Base-by-base conservation (phyloP, 2,113 vertebrate genomes). In the Halichoeres trimaculatus region DNA sequence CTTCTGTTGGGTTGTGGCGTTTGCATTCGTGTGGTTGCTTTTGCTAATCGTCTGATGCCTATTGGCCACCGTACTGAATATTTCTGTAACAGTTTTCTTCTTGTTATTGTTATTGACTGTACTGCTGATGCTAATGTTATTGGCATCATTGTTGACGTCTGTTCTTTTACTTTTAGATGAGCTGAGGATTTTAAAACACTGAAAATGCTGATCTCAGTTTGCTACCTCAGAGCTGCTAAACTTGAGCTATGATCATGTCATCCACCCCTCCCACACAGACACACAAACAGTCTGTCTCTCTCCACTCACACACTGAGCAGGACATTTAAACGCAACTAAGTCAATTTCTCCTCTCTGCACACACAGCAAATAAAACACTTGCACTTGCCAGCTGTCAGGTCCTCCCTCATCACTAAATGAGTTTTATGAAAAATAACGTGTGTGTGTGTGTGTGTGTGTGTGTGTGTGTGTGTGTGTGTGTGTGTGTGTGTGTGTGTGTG, bases 311-410 rank as follows among this genome's bases (percentile, higher is more conserved):
- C 60, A 34, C 3, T 16, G 7, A 47, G 36, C 54, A 45, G 43
- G 45, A 51, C 36, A 54, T 69, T 71, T 50, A 71, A 75, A 70
- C 75, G 55, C 74, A 48, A 43, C 30, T 66, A 69, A 61, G 50
- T 63, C 72, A 41, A 34, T 35, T 58, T 59, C 60, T 56, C 9
- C 43, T 11, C 23, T 47, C 17, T 0, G 1, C 51, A 23, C 20
- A 65, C 19, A 20, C 23, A 53, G 16, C 56, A 58, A 67, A 67
- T 41, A 45, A 55, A 66, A 72, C 20, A 40, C 48, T 68, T 64
- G 7, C 8, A 17, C 45, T 47, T 10, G 11, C 59, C 77, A 78
- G 55, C 63, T 83, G 71, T 72, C 16, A 10, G 10, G 61, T 30
- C 51, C 59, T 64, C 43, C n/a, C 62, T 75, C 58, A 65, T 75